A percentile compares a stretch with the other conserved stretches of the same genome.
Conservation (phyloP, 2,113 vertebrate genomes). For the Leuciscus idus region DNA sequence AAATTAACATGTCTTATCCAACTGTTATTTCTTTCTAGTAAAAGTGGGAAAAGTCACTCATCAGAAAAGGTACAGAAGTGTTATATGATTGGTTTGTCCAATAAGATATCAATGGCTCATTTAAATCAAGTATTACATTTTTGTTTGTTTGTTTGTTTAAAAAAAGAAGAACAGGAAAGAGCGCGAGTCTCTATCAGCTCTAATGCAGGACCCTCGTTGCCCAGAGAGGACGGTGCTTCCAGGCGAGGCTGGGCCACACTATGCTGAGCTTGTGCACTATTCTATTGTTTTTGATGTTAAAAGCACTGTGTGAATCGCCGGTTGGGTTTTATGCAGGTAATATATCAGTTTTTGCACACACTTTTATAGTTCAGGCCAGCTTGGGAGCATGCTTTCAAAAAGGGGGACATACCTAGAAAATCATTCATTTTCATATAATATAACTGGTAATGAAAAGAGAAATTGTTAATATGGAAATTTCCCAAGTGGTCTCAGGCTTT, state of each 20-base stretch:
- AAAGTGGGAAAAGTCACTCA: constrained; percentile 20
- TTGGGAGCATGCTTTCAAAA: background rate
- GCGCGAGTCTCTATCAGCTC: constrained; percentile 64
- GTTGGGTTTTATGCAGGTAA: background rate
- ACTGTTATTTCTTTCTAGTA: constrained; percentile 50
- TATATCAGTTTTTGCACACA: background rate
- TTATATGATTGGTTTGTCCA: background rate
- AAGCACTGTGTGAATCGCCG: constrained; percentile 66
- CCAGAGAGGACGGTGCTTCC: constrained; percentile 56
- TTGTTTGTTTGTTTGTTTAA: background rate
- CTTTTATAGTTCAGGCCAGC: background rate
- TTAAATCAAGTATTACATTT: background rate
- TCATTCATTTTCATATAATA: background rate
- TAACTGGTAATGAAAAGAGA: background rate
- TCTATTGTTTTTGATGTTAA: constrained; percentile 75
- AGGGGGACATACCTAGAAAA: background rate
- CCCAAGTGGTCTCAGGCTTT: background rate
- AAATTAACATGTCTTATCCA: background rate
- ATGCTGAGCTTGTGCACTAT: constrained; percentile 64
- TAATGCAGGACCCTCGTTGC: constrained; percentile 70
- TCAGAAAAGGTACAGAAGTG: constrained; percentile 46
- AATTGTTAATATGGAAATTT: background rate
- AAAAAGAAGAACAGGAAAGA: constrained; percentile 50
- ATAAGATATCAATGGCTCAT: background rate
- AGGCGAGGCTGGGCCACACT: constrained; percentile 41